phyloP scores from a whole-genome alignment of 1,140 invertebrate genomes.

The Meteorus sp. region DNA sequence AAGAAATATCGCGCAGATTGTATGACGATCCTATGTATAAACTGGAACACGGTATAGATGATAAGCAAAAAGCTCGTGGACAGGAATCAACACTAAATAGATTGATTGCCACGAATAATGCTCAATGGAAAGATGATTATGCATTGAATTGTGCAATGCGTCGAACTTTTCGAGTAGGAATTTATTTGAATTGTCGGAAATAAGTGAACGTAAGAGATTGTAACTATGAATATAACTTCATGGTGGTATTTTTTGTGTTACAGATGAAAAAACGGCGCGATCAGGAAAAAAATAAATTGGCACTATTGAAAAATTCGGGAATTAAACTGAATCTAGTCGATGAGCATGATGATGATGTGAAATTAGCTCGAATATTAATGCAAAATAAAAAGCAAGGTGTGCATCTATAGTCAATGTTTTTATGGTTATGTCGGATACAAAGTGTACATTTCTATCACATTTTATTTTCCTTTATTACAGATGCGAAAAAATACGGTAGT shows the following conservation, averaged over 20 bases:
- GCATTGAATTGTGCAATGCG: conserved; percentile 81
- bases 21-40: conserved; percentile 96
- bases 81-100: conserved; percentile 72
- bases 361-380: conserved; percentile 73
- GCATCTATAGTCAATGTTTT: not conserved
- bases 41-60: conserved; percentile 87
- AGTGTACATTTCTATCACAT: no score
- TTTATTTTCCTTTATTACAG: conserved; percentile 37
- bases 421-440: conserved; percentile 2
- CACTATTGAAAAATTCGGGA: conserved; percentile 76
- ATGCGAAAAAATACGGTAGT: conserved; percentile 25
- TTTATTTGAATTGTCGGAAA: no score
- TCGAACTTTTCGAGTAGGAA: conserved; percentile 78
- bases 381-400: conserved; percentile 30
- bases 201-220: no score
- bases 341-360: conserved; percentile 78
- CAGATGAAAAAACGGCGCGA: conserved; percentile 77
- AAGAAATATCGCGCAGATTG: conserved; percentile 82
- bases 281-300: conserved; percentile 65
- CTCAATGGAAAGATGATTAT: conserved; percentile 88
- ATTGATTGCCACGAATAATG: conserved; percentile 77
- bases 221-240: conserved; percentile 13
- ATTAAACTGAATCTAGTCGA: conserved; percentile 77
- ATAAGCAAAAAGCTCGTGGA: conserved; percentile 72
- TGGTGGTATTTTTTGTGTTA: conserved; percentile 44